Percentiles rank a stretch among this genome's conserved stretches.
These are phyloP conservation scores for Drosophila subobscura DNA, from an alignment of 1,140 invertebrate genomes.

Conservation along the genomic window DNA sequence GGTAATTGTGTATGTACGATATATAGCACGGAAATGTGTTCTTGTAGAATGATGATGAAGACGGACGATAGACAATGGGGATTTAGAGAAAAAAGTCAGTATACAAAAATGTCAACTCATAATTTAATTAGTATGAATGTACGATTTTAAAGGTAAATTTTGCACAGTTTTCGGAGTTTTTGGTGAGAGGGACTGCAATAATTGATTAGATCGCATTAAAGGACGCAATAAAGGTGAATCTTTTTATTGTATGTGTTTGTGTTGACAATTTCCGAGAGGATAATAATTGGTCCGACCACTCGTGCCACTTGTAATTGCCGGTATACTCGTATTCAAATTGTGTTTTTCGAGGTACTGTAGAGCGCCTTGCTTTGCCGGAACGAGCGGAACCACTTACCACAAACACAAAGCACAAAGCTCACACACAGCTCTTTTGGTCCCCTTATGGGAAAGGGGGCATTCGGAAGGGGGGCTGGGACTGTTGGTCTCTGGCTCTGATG, in stretches of 20 bases:
- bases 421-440: neutral
- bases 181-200: too few relatives aligned
- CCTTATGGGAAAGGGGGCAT: constrained; percentile 6
- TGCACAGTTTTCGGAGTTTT: too few relatives aligned
- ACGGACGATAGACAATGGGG: too few relatives aligned
- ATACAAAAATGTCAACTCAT: too few relatives aligned
- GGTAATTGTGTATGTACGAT: too few relatives aligned
- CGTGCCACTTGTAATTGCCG: constrained; percentile 58
- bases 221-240: constrained; percentile 14
- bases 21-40: too few relatives aligned
- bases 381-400: constrained; percentile 30
- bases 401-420: constrained; percentile 10
- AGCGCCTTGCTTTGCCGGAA: constrained; percentile 8
- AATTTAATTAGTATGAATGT: too few relatives aligned
- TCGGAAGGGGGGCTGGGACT: neutral
- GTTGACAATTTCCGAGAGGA: constrained; percentile 31
- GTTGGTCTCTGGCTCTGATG: constrained; percentile 38
- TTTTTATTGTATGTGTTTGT: constrained; percentile 28
- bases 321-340: constrained; percentile 59
- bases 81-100: too few relatives aligned
- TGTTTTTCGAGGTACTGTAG: constrained; percentile 43
- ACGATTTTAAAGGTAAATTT: too few relatives aligned
- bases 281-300: constrained; percentile 57
- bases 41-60: too few relatives aligned
- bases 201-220: constrained; percentile 1